Evolutionary conservation across 2,113 vertebrate genomes (phyloP).

Genomic region (Nibea albiflora): DNA sequence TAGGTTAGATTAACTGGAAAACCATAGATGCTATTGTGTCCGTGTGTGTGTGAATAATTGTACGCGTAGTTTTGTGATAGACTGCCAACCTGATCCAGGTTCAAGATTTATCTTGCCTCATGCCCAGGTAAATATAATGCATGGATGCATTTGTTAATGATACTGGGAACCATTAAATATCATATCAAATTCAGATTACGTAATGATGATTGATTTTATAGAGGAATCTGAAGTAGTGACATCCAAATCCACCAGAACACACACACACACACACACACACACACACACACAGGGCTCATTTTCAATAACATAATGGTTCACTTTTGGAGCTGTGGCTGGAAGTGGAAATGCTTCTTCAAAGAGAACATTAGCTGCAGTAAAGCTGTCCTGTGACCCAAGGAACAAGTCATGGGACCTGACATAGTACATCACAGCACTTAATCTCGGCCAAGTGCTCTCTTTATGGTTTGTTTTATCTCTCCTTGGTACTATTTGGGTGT

Average conservation of each 20-base stretch:
- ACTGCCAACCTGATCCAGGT: background rate
- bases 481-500: background rate
- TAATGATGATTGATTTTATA: background rate
- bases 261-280: slow-evolving; percentile 8
- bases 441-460: slow-evolving; percentile 3
- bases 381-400: slow-evolving; percentile 47
- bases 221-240: background rate
- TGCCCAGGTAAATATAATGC: background rate
- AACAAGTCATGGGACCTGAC: slow-evolving; percentile 69
- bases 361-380: slow-evolving; percentile 67
- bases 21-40: background rate
- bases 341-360: slow-evolving; percentile 61
- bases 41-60: background rate
- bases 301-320: slow-evolving; percentile 30
- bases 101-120: background rate
- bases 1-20: background rate
- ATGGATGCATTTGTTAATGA: background rate
- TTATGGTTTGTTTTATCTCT: slow-evolving; percentile 16
- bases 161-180: background rate
- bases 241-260: background rate
- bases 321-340: slow-evolving; percentile 30
- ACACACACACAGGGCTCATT: slow-evolving; percentile 10
- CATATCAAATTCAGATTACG: too few species aligned
- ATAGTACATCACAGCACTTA: slow-evolving; percentile 15
- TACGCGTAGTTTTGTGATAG: background rate